phyloP scores from a whole-genome alignment of 1,140 invertebrate species.

The Fopius arisanus region DNA sequence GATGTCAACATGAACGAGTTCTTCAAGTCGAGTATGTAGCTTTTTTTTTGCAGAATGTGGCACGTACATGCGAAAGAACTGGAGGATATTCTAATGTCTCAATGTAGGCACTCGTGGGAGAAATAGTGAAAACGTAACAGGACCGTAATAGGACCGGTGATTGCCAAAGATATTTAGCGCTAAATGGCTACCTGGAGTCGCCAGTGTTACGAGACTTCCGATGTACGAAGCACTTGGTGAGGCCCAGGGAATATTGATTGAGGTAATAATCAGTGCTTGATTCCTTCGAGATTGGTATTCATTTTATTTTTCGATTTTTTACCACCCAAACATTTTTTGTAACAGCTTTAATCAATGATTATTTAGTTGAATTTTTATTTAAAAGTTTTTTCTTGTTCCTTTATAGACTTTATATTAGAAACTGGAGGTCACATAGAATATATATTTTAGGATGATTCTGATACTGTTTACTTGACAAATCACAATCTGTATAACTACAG shows the following conservation, averaged over 20 bases:
- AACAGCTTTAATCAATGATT: conserved; percentile 1
- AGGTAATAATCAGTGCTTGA: neutral
- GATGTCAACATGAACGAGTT: conserved; percentile 2
- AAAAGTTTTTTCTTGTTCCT: neutral
- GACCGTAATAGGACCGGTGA: neutral
- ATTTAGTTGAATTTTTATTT: conserved; percentile 13
- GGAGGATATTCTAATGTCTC: neutral
- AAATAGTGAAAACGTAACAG: neutral
- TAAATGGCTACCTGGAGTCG: neutral
- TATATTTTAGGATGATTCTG: neutral
- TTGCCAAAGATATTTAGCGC: neutral
- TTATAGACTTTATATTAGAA: conserved; percentile 2
- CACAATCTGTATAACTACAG: neutral
- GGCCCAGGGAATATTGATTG: neutral
- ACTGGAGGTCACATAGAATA: neutral
- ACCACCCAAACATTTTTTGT: conserved; percentile 4
- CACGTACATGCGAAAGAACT: neutral
- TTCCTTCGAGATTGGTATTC: neutral
- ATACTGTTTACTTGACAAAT: neutral
- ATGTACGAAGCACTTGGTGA: neutral
- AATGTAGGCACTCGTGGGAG: neutral
- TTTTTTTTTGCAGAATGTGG: neutral
- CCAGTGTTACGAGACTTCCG: neutral
- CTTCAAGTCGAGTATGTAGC: neutral
- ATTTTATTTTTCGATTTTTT: conserved; percentile 10